phyloP scores from a whole-genome alignment of 2,797 vertebrate genomes.

The Epinephelus malabaricus region DNA sequence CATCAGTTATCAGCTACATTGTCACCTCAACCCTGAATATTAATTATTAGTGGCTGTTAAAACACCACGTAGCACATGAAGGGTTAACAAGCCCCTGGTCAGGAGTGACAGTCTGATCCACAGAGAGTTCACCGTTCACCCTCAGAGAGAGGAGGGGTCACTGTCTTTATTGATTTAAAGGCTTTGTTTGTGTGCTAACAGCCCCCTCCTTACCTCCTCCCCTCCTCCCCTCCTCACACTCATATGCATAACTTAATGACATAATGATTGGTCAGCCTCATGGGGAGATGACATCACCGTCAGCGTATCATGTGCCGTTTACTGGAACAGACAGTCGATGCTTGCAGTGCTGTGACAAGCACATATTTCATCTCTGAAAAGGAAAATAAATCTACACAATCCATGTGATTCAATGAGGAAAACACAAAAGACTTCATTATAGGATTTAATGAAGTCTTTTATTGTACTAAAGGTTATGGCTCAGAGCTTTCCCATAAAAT shows the following conservation, averaged over 20 bases:
- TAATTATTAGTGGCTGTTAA: background rate
- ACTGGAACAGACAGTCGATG: conserved; percentile 64
- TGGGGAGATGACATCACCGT: conserved; percentile 75
- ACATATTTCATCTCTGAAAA: conserved; percentile 32
- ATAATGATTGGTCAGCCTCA: conserved; percentile 64
- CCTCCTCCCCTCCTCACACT: background rate
- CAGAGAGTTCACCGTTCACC: conserved; percentile 5
- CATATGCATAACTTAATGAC: conserved; percentile 65
- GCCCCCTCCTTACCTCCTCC: background rate
- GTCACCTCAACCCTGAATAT: background rate
- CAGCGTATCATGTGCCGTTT: conserved; percentile 55
- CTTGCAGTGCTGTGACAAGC: conserved; percentile 20
- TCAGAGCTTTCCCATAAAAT: background rate
- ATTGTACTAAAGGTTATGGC: background rate
- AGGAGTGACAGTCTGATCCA: conserved; percentile 18
- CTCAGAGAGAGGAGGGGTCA: background rate
- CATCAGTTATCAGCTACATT: background rate
- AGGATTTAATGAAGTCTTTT: background rate
- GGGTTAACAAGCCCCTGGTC: conserved; percentile 44
- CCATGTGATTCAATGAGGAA: background rate
- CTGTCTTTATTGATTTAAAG: conserved; percentile 66
- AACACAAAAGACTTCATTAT: too few species aligned
- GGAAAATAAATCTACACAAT: conserved; percentile 18
- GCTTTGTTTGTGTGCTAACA: conserved; percentile 44
- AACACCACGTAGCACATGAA: background rate